Evolutionary conservation across 1,140 invertebrate genomes (phyloP), one percentile per base, ranked within the genome.

Genomic region (Danaus plexippus): DNA sequence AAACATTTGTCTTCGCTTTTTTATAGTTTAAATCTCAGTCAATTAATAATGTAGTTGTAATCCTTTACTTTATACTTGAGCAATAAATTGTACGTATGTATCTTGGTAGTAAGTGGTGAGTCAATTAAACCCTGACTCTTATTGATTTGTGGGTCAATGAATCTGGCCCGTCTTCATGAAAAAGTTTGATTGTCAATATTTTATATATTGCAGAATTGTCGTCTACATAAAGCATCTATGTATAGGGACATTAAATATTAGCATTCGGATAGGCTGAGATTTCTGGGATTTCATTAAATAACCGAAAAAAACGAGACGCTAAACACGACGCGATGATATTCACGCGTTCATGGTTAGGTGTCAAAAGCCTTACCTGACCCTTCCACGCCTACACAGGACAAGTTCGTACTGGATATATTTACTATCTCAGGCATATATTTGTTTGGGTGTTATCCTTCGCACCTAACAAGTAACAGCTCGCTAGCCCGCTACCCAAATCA

Each of bases 341-440:
- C 77, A 83, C 82, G 73, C 81, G 64, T 67, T 57, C 65, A 60
- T 68, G 66, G 71, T 70, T 82, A 86, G 82, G 82, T 86, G 82
- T 86, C 82, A 86, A 86, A 86, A 86, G 82, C 77, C 75, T 82
- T 86, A 86, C 82, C 80, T 84, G 82, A 71, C 74, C 76, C 66
- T 69, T 75, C 68, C 48, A 79, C 79, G 71, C 81, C 81, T 74
- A 81, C 80, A 67, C 77, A 59, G 64, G 57, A 59, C 73, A 66
- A 67, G 69, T 71, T 62, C 74, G 66, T 67, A 68, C 56, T 70
- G 65, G 65, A 61, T 61, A 72, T 82, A 68, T 84, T 79, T 73
- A 81, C 77, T 67, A 77, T 78, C 77, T 75, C 73, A 75, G 70
- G 67, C 70, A 60, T 68, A 77, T 80, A 57, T 85, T 83, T 83